phyloP scores from a whole-genome alignment of 2,888 invertebrate species.

The Unio pictorum region DNA sequence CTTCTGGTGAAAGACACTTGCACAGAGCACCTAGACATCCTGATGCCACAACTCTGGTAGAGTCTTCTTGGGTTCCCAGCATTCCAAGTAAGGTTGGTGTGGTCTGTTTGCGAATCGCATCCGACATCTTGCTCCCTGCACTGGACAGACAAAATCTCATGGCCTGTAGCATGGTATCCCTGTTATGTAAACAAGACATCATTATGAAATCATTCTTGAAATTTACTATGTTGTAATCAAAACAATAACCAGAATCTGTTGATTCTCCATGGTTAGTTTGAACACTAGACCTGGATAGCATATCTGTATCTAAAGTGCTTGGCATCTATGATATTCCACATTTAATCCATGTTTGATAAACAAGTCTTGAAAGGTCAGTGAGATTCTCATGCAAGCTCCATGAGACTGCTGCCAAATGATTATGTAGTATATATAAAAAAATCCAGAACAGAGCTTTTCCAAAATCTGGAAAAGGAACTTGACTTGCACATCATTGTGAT shows the following conservation, averaged over 20 bases:
- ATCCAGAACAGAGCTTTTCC: too few relatives aligned
- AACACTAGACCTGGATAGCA: too few relatives aligned
- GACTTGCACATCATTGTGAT: too few relatives aligned
- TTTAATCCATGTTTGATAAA: too few relatives aligned
- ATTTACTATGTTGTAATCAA: not conserved
- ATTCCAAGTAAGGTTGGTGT: slow-evolving; percentile 76
- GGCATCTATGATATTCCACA: too few relatives aligned
- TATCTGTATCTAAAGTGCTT: too few relatives aligned
- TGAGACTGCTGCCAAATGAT: too few relatives aligned
- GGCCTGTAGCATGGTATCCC: slow-evolving; percentile 95
- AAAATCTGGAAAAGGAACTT: too few relatives aligned
- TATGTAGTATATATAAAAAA: too few relatives aligned
- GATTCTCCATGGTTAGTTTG: not conserved
- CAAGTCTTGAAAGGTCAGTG: too few relatives aligned
- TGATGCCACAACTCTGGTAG: slow-evolving; percentile 85
- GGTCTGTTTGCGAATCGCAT: slow-evolving; percentile 80
- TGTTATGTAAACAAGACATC: slow-evolving; percentile 59
- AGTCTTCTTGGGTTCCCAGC: slow-evolving; percentile 79
- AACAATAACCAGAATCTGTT: not conserved
- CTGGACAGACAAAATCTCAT: slow-evolving; percentile 87
- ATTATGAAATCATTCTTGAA: not conserved
- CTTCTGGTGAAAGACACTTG: slow-evolving; percentile 81
- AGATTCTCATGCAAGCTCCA: too few relatives aligned
- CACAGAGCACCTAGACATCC: slow-evolving; percentile 90
- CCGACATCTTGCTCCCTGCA: slow-evolving; percentile 91